phyloP scores from a whole-genome alignment of 2,113 vertebrate species.

The Tachuris rubrigastra region DNA sequence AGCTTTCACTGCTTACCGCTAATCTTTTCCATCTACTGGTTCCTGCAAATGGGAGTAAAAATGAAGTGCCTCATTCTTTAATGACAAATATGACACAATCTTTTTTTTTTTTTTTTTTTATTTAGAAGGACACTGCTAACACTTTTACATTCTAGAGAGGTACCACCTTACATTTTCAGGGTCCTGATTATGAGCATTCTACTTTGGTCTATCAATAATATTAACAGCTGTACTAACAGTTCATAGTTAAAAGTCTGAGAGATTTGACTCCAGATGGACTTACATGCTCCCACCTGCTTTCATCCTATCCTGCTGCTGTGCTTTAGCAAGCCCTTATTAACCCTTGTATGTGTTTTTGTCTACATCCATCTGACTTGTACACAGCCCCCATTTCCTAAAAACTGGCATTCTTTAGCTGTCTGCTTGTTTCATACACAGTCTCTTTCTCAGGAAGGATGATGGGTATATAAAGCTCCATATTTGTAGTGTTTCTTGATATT shows the following conservation, averaged over 20 bases:
- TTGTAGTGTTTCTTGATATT: background rate
- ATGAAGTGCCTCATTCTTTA: background rate
- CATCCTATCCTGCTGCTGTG: background rate
- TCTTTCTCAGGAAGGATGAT: background rate
- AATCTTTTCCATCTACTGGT: background rate
- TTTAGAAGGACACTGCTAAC: background rate
- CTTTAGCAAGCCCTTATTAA: background rate
- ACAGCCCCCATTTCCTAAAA: background rate
- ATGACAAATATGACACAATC: background rate
- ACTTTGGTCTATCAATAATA: background rate
- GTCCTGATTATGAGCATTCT: background rate
- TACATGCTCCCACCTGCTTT: background rate
- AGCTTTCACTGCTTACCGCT: slow-evolving; percentile 3
- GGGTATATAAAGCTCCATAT: background rate
- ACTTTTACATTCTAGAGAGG: background rate
- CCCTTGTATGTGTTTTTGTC: background rate
- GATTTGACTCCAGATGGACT: background rate
- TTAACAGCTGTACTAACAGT: background rate
- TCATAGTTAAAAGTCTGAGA: background rate
- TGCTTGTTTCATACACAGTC: rapidly evolving
- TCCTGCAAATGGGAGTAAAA: background rate
- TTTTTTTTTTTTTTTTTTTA: background rate
- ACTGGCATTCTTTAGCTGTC: background rate
- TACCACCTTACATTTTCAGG: background rate
- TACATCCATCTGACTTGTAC: background rate